phyloP scores from a whole-genome alignment of 2,888 invertebrate genomes.

The Onchidella celtica region DNA sequence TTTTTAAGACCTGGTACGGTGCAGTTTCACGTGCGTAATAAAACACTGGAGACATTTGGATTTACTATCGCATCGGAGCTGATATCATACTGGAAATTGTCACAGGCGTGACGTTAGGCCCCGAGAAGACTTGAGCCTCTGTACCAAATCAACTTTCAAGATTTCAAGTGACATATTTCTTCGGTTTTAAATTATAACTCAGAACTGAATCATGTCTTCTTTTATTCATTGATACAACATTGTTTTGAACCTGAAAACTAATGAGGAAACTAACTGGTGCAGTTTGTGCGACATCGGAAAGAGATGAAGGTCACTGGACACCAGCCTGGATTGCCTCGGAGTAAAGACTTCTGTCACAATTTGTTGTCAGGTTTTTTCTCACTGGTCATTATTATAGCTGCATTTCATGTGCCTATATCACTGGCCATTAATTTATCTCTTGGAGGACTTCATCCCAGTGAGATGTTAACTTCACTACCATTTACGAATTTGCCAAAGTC shows the following conservation, averaged over 20 bases:
- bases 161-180: too few species aligned
- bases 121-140: too few species aligned
- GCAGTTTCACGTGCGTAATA: too few species aligned
- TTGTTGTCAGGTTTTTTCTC: background rate
- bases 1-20: too few species aligned
- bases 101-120: too few species aligned
- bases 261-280: background rate
- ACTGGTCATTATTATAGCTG: background rate
- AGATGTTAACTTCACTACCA: background rate
- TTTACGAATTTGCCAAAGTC: background rate
- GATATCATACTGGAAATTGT: too few species aligned
- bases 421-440: background rate
- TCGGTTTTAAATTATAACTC: too few species aligned
- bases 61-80: too few species aligned
- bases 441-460: slow-evolving; percentile 22
- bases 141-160: too few species aligned
- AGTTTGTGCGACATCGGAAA: background rate
- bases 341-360: background rate
- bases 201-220: too few species aligned
- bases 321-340: background rate
- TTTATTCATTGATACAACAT: too few species aligned
- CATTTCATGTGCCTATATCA: background rate
- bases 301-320: background rate
- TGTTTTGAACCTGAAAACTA: background rate
- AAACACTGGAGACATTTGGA: too few species aligned